Base-by-base conservation (phyloP, 1,140 invertebrate genomes). In the Drosophila gunungcola region DNA sequence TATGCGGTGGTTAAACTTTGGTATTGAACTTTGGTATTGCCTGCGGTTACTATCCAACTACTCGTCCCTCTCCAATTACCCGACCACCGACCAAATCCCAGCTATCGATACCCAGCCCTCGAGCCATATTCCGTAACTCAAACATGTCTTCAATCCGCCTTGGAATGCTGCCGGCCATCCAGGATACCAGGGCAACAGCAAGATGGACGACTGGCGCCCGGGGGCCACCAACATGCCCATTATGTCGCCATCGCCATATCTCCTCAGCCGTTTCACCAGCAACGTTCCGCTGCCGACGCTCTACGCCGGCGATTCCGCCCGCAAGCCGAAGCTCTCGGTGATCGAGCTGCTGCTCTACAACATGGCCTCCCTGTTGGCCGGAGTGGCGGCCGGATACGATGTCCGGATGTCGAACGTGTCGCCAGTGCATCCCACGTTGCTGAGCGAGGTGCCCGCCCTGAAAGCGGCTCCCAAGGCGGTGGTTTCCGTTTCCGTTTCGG, bases 361-460 rank as follows among this genome's bases (percentile, higher is more conserved):
- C 91, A 97, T 98, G 93, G 97, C 97, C 29, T 96, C 97, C 9
- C 95, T 98, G 93, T 92, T 98, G 70, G 97, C 97, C 1, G 95
- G 97, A 21, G 96, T 99, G 11, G 97, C 96, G 1, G 96, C 96
- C 29, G 98, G 98, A 1, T 98, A 97, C 89, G 98, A 98, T 93
- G 95, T 99, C 25, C 94, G 97, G 80, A 94, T 97, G 86, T 97
- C 96, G 27, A 97, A 97, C 90, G 94, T 97, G 52, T 96, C 96
- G 64, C 96, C 96, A 1, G 94, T 97, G 65, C 97, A 97, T 94
- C 97, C 97, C 4, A 94, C 95, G 58, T 91, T 97, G 57, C 69
- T 91, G 5, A 91, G 80, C 45, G 90, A 91, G 16, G 54, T 91
- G 49, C 90, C 90, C 0, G 88, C 90, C 0, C 29, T 91, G n/a